Base-by-base conservation (phyloP, 2,113 vertebrate species). In the Gadus chalcogrammus region DNA sequence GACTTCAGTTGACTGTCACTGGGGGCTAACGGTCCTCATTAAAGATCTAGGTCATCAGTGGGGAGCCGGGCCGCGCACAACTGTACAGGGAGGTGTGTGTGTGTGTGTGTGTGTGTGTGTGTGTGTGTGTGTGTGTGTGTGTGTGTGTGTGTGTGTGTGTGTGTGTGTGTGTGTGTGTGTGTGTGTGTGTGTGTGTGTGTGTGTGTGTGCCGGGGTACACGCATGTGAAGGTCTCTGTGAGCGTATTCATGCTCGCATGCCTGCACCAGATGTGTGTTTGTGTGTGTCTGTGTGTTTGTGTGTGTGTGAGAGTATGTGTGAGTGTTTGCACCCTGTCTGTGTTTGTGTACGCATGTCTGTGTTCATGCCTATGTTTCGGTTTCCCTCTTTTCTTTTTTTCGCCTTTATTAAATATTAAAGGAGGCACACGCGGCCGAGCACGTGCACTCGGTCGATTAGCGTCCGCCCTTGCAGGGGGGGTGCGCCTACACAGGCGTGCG, bases 11-110 rank as follows among this genome's bases (percentile, higher is more conserved):
- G 91, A 92, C 91, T 94, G 93, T 93, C 94, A 93, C 93, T 93
- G 94, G 93, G 94, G 94, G 94, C 94, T 94, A 95, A 94, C 94
- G 93, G 93, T 92, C 92, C 93, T 95, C 94, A 95, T 95, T 94
- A 95, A 93, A 93, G 93, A 95, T 95, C 92, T 94, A 91, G 94
- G 93, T 95, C 93, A 94, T 94, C 94, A 94, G 91, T 92, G 89
- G 88, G 89, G 93, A 94, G 94, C 94, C 94, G 93, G 94, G 93
- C 91, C 92, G 93, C 92, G 93, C 93, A 94, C 92, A 90, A 91
- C 90, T 90, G 90, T 91, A 90, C 90, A 38, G 69, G 61, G 68
- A 91, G 89, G 88, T 92, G 93, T 92, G 91, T 86, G 65, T 64
- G 72, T 68, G 69, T 64, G 60, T 64, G 92, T 93, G 58, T 68